These are phyloP conservation scores for Stegastes partitus DNA, from an alignment of 2,113 vertebrate species.

Conservation along the genomic window DNA sequence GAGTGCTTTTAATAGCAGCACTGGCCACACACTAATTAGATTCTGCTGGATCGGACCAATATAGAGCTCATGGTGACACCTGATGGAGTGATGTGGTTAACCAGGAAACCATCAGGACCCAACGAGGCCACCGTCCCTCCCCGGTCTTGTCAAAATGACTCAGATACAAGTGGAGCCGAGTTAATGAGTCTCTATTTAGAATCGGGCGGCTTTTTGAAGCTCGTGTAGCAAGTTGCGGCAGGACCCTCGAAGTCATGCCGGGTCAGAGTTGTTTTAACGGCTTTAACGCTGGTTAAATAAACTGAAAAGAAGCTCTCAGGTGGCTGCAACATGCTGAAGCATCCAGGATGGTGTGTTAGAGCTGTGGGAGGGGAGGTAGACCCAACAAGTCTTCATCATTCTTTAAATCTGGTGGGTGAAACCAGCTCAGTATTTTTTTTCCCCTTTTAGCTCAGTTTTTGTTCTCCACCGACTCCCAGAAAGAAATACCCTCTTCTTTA, in stretches of 20 bases:
- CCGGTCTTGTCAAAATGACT: not conserved
- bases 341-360: no score
- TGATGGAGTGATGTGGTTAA: slow-evolving; percentile 43
- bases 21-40: slow-evolving; percentile 48
- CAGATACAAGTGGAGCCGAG: not conserved
- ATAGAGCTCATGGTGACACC: slow-evolving; percentile 28
- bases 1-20: slow-evolving; percentile 34
- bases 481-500: no score
- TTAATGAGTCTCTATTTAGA: slow-evolving; percentile 16
- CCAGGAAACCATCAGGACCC: not conserved
- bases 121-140: not conserved
- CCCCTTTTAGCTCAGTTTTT: no score
- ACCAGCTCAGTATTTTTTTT: no score
- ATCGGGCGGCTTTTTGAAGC: slow-evolving; percentile 7
- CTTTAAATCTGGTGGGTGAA: no score
- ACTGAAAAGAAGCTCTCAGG: slow-evolving; percentile 18
- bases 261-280: slow-evolving; percentile 21
- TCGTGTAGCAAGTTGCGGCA: slow-evolving; percentile 3
- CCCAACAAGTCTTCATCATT: no score
- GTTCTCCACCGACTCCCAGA: no score
- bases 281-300: slow-evolving; percentile 5
- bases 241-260: not conserved
- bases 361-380: no score
- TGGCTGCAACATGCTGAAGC: not conserved
- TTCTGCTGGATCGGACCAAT: slow-evolving; percentile 33